Base-by-base conservation (phyloP, 2,113 vertebrate species). In the Oreochromis tanganicae region DNA sequence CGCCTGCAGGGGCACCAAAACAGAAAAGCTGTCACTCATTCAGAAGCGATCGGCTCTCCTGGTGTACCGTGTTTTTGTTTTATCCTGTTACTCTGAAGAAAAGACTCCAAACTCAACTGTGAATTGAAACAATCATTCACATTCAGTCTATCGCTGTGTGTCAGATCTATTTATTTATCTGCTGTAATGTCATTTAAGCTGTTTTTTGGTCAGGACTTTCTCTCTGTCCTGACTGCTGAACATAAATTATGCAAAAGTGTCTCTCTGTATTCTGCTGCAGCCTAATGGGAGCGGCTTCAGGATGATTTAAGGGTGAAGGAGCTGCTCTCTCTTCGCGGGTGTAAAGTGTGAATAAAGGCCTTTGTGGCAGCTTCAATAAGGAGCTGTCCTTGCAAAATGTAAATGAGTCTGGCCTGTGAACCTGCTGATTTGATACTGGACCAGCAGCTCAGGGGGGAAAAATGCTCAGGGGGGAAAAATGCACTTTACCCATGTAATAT, bases 381-480 rank as follows among this genome's bases (percentile, higher is more conserved):
- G 50, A 84, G 80, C 84, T 81, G 71, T 87, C 68, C 82, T 89
- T 89, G 85, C 85, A 78, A 85, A 89, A 89, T 89, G 87, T n/a
- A 89, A 89, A 91, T 87, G 90, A 80, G 80, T 24, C 9, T 73
- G 59, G 52, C 71, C 85, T 36, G 71, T 57, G 85, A 87, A 87
- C 36, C 52, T 75, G 59, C 78, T 78, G 71, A 78, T 78, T 48
- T 75, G 43, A 75, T 50, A 75, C 14, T 32, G 6, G 24, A 52
- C 27, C 73, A 32, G 27, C 16, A 78, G 73, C 27, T 27, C 14
- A 0, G 63, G 43, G 2, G 68, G 7, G 9, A 4, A 2, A 13
- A 4, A n/a, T 78, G 46, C 27, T 27, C 14, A 0, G 63, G 43
- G 2, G 68, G 7, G 9, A 4, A 2, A 13, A 4, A n/a, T 78